Percentiles rank a stretch among this genome's conserved stretches.
Conservation (phyloP, 2,113 vertebrate genomes). For the Neogale vison region DNA sequence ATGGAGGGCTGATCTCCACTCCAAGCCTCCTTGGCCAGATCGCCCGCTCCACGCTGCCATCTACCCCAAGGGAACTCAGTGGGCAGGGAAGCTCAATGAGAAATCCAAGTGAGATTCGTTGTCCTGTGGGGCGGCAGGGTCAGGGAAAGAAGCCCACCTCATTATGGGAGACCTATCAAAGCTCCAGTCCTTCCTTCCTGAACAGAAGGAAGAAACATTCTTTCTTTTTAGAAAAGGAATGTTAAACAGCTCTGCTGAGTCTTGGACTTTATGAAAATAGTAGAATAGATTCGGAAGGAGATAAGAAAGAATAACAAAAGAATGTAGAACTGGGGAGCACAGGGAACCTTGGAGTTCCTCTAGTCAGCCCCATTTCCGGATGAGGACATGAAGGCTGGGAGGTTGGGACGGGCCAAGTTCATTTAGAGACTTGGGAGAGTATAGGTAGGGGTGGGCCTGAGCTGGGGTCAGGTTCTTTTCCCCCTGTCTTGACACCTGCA, state of each 20-base stretch:
- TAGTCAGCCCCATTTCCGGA: background rate
- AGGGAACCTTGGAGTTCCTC: background rate
- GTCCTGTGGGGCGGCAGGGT: background rate
- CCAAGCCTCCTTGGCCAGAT: background rate
- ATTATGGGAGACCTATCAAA: background rate
- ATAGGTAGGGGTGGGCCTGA: background rate
- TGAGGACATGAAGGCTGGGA: background rate
- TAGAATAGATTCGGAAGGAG: background rate
- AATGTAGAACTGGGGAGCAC: background rate
- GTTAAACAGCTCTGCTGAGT: background rate
- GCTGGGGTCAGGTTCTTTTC: no score
- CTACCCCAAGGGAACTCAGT: background rate
- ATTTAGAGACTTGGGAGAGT: background rate
- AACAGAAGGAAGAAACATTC: no score
- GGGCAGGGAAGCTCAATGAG: background rate
- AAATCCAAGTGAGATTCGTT: background rate
- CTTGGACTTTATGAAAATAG: slow-evolving; percentile 2
- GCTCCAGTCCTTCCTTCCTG: background rate
- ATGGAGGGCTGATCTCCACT: background rate
- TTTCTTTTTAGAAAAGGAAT: background rate
- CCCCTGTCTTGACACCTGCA: background rate
- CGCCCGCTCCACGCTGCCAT: background rate
- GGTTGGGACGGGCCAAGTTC: background rate
- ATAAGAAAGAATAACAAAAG: background rate
- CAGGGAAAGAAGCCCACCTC: background rate